Evolutionary conservation across 2,797 vertebrate genomes (phyloP).

Genomic region (Gephyroberyx darwinii): DNA sequence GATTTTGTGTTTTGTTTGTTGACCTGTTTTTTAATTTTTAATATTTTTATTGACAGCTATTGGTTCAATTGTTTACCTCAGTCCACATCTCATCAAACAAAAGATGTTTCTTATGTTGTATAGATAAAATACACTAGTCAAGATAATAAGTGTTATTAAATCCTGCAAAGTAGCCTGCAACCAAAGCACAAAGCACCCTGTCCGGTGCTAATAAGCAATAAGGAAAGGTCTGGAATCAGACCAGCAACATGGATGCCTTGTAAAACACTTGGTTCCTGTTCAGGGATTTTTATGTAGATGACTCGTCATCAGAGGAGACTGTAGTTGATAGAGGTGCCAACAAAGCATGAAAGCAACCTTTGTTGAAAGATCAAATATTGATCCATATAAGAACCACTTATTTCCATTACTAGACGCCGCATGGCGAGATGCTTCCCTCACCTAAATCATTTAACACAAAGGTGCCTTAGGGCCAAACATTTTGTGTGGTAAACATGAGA

Average conservation of each 20-base stretch:
- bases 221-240: conserved; percentile 23
- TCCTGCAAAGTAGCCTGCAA: neutral
- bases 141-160: neutral
- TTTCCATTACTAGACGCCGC: conserved; percentile 10
- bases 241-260: conserved; percentile 12
- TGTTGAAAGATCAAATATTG: conserved; percentile 29
- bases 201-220: conserved; percentile 1
- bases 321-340: conserved; percentile 1
- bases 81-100: too few species aligned
- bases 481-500: conserved; percentile 18
- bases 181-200: conserved; percentile 1
- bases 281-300: conserved; percentile 5
- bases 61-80: too few species aligned
- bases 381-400: conserved; percentile 20
- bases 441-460: conserved; percentile 20
- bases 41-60: too few species aligned
- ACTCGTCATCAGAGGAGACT: conserved; percentile 27
- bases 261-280: conserved; percentile 43
- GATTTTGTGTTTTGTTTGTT: too few species aligned
- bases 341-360: conserved; percentile 31
- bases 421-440: conserved; percentile 7
- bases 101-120: too few species aligned
- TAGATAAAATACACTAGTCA: conserved; percentile 5
- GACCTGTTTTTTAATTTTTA: too few species aligned
- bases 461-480: neutral